Evolutionary conservation across 2,888 invertebrate species (phyloP).

Genomic region (Frankliniella fusca): DNA sequence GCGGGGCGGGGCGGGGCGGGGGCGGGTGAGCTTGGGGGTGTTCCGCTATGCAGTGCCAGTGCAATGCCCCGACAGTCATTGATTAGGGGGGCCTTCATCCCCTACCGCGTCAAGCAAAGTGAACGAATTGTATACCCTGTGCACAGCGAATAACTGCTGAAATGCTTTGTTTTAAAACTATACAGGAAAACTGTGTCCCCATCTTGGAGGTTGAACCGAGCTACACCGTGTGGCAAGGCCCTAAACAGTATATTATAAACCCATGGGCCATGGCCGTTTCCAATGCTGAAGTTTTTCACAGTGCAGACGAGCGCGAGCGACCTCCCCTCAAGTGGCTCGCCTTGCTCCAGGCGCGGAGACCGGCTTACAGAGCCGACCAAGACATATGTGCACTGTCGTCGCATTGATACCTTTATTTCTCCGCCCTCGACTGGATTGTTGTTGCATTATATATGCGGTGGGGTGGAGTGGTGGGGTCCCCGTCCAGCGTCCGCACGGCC

Average conservation of each 20-base stretch:
- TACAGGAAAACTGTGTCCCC: no score
- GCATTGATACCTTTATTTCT: slow-evolving; percentile 6
- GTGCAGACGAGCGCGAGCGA: not conserved
- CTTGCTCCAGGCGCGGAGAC: not conserved
- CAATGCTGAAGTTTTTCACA: not conserved
- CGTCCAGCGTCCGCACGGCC: no score
- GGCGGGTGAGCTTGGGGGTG: not conserved
- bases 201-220: no score
- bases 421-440: not conserved
- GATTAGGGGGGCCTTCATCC: not conserved
- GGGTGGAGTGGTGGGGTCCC: not conserved
- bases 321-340: no score
- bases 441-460: not conserved
- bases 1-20: not conserved
- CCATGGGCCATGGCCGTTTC: no score
- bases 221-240: no score
- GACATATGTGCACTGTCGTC: not conserved
- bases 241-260: no score
- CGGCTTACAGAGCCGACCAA: not conserved
- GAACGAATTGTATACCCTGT: no score
- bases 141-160: no score
- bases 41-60: not conserved
- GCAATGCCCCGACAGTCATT: not conserved
- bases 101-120: no score
- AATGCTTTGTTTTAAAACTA: no score